A percentile compares a stretch with the other conserved stretches of the same genome.
These are phyloP conservation scores for Digitonthophagus gazella DNA, from an alignment of 2,888 invertebrate species.

Conservation along the genomic window DNA sequence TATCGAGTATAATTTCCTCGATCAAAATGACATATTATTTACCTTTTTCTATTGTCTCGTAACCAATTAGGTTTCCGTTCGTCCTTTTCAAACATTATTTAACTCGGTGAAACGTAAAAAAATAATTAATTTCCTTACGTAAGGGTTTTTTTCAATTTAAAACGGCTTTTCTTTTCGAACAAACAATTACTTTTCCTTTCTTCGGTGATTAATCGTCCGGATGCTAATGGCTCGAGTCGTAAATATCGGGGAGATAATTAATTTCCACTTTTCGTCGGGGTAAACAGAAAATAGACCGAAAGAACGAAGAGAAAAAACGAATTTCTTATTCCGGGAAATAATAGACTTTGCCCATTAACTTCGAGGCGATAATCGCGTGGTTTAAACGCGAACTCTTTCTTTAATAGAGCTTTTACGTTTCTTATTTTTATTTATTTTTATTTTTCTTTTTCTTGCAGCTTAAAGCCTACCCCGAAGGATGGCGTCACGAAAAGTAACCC, in stretches of 20 bases:
- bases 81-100: background rate
- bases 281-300: background rate
- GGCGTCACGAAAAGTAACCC: constrained; percentile 96
- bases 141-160: background rate
- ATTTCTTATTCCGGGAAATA: background rate
- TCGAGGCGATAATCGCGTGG: background rate
- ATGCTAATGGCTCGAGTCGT: background rate
- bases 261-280: background rate
- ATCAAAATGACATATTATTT: background rate
- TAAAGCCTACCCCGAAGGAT: constrained; percentile 93
- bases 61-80: background rate
- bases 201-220: background rate
- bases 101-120: background rate
- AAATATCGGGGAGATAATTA: background rate
- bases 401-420: constrained; percentile 18
- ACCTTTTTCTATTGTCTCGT: background rate
- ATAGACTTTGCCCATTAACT: background rate
- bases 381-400: background rate
- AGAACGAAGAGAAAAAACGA: background rate
- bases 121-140: background rate
- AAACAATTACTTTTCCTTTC: background rate
- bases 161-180: background rate
- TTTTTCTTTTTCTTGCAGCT: constrained; percentile 66
- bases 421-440: constrained; percentile 17
- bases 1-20: background rate